phyloP scores from a whole-genome alignment of 2,888 invertebrate genomes.

The Acleris cristana region DNA sequence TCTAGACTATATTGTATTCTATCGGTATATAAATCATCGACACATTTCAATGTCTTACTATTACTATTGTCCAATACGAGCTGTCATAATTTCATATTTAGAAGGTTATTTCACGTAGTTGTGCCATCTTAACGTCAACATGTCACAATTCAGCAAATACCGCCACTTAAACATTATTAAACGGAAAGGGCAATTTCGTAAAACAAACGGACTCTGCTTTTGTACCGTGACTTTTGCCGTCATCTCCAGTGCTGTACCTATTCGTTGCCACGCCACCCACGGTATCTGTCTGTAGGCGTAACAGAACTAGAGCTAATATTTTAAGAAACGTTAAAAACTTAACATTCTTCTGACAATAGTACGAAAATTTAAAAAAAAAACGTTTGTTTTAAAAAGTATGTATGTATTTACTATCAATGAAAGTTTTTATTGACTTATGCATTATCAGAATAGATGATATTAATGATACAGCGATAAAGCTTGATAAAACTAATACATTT shows the following conservation, averaged over 20 bases:
- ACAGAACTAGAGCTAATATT: conserved; percentile 23
- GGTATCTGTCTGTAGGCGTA: conserved; percentile 11
- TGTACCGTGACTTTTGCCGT: conserved; percentile 31
- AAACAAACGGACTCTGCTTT: conserved; percentile 28
- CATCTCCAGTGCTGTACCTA: conserved; percentile 22
- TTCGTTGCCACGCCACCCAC: conserved; percentile 25
- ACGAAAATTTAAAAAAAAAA: too few species aligned
- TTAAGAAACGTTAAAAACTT: conserved; percentile 4
- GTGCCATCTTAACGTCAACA: neutral
- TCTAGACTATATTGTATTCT: too few species aligned
- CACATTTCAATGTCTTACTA: too few species aligned
- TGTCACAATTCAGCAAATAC: conserved; percentile 1
- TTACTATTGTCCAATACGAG: too few species aligned
- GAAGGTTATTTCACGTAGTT: too few species aligned
- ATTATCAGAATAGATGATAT: conserved; percentile 2
- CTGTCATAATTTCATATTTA: too few species aligned
- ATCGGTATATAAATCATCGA: too few species aligned
- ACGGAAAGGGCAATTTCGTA: conserved; percentile 13
- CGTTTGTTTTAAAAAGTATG: too few species aligned
- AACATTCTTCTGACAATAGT: too few species aligned
- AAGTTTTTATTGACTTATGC: neutral
- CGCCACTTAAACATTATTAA: conserved; percentile 17
- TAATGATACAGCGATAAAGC: conserved; percentile 14
- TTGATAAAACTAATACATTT: conserved; percentile 18
- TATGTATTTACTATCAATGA: too few species aligned